phyloP scores from a whole-genome alignment of 1,140 invertebrate genomes.

The Neodiprion fabricii region DNA sequence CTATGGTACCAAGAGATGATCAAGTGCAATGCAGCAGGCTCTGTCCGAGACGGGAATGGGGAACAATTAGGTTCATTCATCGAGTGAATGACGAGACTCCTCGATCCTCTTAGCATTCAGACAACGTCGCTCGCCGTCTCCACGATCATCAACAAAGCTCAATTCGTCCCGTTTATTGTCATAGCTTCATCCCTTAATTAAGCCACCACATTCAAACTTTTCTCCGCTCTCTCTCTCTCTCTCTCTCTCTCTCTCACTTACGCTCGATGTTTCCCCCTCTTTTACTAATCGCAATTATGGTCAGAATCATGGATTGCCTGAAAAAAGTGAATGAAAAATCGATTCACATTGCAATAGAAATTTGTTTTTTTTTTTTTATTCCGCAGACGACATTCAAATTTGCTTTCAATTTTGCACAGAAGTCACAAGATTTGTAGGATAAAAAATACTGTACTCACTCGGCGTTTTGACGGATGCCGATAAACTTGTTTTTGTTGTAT shows the following conservation, averaged over 20 bases:
- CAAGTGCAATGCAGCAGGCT: neutral
- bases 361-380: too few relatives aligned
- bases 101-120: constrained; percentile 7
- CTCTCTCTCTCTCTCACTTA: constrained; percentile 2
- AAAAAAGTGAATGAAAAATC: too few relatives aligned
- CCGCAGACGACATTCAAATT: too few relatives aligned
- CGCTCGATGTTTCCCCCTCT: neutral
- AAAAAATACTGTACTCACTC: too few relatives aligned
- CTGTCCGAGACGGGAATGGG: neutral
- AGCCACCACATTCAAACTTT: neutral
- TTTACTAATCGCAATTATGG: too few relatives aligned
- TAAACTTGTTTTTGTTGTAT: too few relatives aligned
- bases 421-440: too few relatives aligned
- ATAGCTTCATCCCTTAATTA: constrained; percentile 2
- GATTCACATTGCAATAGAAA: too few relatives aligned
- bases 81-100: constrained; percentile 1
- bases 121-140: constrained; percentile 5
- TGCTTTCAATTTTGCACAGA: too few relatives aligned
- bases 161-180: constrained; percentile 4
- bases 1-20: neutral
- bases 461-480: too few relatives aligned
- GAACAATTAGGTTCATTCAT: constrained; percentile 5
- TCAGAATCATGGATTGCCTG: too few relatives aligned
- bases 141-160: constrained; percentile 12
- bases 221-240: constrained; percentile 4